phyloP scores from a whole-genome alignment of 2,888 invertebrate genomes.

The Linnaemya tessellans region DNA sequence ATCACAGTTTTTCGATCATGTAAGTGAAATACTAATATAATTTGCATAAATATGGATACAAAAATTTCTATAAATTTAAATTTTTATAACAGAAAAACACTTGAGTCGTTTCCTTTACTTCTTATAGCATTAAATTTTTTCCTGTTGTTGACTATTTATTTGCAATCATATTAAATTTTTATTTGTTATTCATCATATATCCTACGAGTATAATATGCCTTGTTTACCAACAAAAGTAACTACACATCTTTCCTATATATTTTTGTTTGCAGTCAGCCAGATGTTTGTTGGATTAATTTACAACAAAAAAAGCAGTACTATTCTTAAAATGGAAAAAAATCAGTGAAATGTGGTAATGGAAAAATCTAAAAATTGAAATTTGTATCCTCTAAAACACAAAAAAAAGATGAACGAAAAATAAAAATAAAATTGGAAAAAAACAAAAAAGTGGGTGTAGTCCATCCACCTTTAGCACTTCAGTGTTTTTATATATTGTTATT shows the following conservation, averaged over 20 bases:
- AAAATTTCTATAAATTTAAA: background rate
- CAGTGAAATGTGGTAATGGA: conserved; percentile 57
- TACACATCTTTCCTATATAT: background rate
- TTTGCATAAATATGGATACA: background rate
- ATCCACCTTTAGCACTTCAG: conserved; percentile 64
- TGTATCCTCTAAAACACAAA: conserved; percentile 54
- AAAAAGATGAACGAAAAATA: conserved; percentile 7
- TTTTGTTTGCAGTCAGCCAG: conserved; percentile 33
- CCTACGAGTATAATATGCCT: conserved; percentile 15
- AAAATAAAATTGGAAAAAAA: conserved; percentile 5
- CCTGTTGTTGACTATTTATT: conserved; percentile 31
- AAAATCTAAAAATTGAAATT: conserved; percentile 70
- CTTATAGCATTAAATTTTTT: no score
- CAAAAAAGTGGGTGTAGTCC: conserved; percentile 40
- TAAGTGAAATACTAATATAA: no score
- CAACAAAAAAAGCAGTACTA: conserved; percentile 23
- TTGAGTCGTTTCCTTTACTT: background rate
- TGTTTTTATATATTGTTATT: conserved; percentile 53
- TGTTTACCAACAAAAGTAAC: background rate
- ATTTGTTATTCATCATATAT: conserved; percentile 24
- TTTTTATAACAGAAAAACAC: background rate
- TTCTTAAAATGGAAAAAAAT: conserved; percentile 21
- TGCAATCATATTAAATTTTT: conserved; percentile 54
- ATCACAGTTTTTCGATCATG: background rate
- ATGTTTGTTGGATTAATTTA: conserved; percentile 57